phyloP scores from a whole-genome alignment of 1,140 invertebrate species.

The Zeugodacus cucurbitae region DNA sequence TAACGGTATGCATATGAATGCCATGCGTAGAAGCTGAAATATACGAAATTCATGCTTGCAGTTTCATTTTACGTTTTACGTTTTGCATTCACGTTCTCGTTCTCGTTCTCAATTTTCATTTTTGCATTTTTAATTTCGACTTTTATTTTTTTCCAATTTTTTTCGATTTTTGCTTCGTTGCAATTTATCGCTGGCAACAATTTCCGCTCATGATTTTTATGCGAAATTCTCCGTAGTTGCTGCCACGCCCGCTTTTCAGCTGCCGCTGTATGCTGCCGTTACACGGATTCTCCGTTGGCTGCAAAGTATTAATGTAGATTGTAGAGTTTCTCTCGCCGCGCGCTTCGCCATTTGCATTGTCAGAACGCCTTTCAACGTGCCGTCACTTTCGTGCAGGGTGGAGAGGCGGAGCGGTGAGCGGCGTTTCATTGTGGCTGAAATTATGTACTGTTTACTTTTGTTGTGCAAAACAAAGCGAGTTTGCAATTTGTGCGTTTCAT shows the following conservation, averaged over 20 bases:
- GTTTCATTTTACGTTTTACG: background rate
- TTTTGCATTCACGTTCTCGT: background rate
- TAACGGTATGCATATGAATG: background rate
- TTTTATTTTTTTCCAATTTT: too few species aligned
- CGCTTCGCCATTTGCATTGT: background rate
- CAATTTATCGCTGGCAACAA: background rate
- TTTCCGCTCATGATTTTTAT: slow-evolving; percentile 32
- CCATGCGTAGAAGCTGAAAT: background rate
- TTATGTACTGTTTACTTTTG: background rate
- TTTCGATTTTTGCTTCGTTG: background rate
- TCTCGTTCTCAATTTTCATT: background rate
- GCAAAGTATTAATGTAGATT: background rate
- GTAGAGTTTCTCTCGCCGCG: background rate
- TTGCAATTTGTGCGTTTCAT: background rate
- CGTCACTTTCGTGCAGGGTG: background rate
- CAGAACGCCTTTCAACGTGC: background rate
- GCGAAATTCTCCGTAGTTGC: background rate
- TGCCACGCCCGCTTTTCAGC: background rate
- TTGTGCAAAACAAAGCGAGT: background rate
- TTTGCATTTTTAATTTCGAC: background rate
- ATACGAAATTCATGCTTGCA: background rate
- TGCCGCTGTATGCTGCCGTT: background rate
- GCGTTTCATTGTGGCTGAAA: background rate
- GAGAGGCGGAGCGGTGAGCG: background rate
- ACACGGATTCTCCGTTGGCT: background rate